phyloP scores from a whole-genome alignment of 2,113 vertebrate species.

The Larimichthys crocea region DNA sequence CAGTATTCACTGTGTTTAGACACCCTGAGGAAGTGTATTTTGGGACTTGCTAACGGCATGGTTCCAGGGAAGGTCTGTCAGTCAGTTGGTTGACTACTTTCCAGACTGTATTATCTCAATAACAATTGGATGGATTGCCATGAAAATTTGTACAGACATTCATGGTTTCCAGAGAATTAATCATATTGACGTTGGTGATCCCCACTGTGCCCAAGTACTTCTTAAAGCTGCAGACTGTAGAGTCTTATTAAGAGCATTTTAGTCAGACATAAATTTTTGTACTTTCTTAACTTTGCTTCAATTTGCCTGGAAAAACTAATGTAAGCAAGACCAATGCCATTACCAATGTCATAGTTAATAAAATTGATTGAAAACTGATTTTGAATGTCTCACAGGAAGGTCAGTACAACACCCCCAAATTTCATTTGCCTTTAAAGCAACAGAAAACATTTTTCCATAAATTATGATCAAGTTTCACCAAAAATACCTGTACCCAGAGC shows the following conservation, averaged over 20 bases:
- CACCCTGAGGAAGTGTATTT: neutral
- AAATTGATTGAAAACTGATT: no score
- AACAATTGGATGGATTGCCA: neutral
- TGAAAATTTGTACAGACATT: neutral
- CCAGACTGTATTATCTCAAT: neutral
- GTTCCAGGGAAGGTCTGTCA: neutral
- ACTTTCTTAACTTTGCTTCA: no score
- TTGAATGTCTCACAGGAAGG: neutral
- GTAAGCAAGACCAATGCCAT: no score
- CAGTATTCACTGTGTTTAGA: neutral
- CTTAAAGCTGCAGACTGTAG: no score
- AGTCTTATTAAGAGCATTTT: no score
- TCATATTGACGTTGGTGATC: neutral
- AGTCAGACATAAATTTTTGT: no score
- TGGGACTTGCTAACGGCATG: neutral
- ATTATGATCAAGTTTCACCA: no score
- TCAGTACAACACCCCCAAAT: neutral
- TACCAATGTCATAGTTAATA: no score
- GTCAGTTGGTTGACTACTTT: neutral
- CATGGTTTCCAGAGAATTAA: neutral
- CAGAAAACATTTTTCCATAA: no score
- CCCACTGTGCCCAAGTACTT: no score
- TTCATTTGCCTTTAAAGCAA: neutral
- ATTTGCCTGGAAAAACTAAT: no score
- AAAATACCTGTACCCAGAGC: no score